Conservation (phyloP, 2,888 invertebrate species). For the Limenitis camilla region DNA sequence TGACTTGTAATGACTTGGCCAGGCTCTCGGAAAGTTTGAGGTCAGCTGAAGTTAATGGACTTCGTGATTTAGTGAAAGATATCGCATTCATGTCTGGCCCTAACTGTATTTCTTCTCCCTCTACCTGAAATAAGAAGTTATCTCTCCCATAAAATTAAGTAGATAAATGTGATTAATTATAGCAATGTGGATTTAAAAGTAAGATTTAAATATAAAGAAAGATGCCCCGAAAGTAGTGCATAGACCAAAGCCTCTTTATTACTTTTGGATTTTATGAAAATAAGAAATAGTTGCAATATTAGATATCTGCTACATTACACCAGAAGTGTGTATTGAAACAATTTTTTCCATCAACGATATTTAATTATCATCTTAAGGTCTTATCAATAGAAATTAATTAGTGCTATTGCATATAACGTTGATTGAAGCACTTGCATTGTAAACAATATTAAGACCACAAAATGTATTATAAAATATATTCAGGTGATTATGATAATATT, state of each 20-base stretch:
- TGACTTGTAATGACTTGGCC: slow-evolving; percentile 60
- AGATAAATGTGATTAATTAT: slow-evolving; percentile 26
- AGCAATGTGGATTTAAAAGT: slow-evolving; percentile 12
- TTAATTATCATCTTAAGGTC: slow-evolving; percentile 18
- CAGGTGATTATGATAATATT: background rate
- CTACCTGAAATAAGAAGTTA: slow-evolving; percentile 73
- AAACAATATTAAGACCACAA: background rate
- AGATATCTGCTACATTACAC: slow-evolving; percentile 4
- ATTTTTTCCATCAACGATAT: slow-evolving; percentile 26
- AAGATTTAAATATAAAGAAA: slow-evolving; percentile 30
- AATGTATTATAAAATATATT: background rate
- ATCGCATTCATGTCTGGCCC: slow-evolving; percentile 70
- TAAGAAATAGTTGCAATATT: slow-evolving; percentile 23
- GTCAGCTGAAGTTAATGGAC: slow-evolving; percentile 65
- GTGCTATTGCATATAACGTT: background rate
- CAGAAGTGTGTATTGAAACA: slow-evolving; percentile 24
- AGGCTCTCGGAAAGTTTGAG: slow-evolving; percentile 68
- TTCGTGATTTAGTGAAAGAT: slow-evolving; percentile 67
- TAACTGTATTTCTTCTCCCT: slow-evolving; percentile 71
- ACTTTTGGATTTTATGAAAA: slow-evolving; percentile 41
- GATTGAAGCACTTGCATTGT: slow-evolving; percentile 3
- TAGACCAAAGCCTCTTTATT: slow-evolving; percentile 73
- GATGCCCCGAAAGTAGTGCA: slow-evolving; percentile 45
- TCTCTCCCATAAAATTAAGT: slow-evolving; percentile 71
- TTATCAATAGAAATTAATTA: background rate